Base-by-base conservation (phyloP, 2,797 vertebrate species). In the Kryptolebias ocellatus region DNA sequence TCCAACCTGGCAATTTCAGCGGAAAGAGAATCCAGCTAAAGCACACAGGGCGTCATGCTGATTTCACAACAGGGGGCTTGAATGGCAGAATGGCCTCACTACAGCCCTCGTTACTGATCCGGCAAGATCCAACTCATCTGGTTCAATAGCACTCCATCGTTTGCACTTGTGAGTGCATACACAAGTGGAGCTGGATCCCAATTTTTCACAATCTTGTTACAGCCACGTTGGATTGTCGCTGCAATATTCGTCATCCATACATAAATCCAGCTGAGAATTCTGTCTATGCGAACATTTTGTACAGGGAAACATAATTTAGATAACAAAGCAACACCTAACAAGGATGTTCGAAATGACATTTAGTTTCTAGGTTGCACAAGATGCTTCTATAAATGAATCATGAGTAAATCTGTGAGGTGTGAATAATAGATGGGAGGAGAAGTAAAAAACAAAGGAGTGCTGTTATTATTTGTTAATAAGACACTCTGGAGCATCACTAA, bases 401-500 rank as follows among this genome's bases (percentile, higher is more conserved):
- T 92, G 89, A 91, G 91, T 79, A 87, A 92, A 92, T 93, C 92
- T 92, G 91, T 90, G 92, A 92, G 90, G 84, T 89, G 89, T 92
- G 88, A 93, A 94, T 92, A 92, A 93, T 94, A 88, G 85, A 92
- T 93, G 89, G 83, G 85, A 86, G 84, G 84, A 83, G 87, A 90
- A 88, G 84, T 87, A 86, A 89, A 90, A 91, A 93, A 93, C 89
- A 92, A 93, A 93, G 89, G 85, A 90, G 74, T 64, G 79, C 83
- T 91, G 89, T 90, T 93, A 91, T 93, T 92, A 93, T 92, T 92
- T 92, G 92, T 93, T 93, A 92, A 93, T 94, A 91, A 92, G 91
- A 92, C 85, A 91, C 87, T 88, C 81, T 83, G 83, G 88, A 91
- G 90, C 87, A 83, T 88, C 74, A 74, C 89, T 90, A 90, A 90